These are phyloP conservation scores for Megalurothrips usitatus DNA, from an alignment of 2,888 invertebrate species.

Conservation along the genomic window DNA sequence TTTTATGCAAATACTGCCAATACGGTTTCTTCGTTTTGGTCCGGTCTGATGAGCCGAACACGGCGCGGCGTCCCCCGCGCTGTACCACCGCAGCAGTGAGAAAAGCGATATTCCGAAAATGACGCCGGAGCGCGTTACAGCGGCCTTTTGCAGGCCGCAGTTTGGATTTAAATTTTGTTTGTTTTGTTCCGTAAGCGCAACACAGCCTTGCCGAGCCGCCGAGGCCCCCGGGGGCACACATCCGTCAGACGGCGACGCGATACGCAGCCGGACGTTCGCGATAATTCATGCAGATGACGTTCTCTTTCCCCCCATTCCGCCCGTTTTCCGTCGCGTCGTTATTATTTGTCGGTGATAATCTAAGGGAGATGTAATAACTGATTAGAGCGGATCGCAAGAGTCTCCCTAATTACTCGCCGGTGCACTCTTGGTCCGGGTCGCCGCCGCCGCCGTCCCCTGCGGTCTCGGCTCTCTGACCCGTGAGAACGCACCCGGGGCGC, in stretches of 20 bases:
- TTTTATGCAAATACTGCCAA: background rate
- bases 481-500: conserved; percentile 7
- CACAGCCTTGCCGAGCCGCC: too few relatives aligned
- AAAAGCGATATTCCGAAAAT: background rate
- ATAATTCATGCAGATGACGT: background rate
- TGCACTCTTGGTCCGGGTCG: background rate
- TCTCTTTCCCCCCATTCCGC: background rate
- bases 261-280: background rate
- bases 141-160: too few relatives aligned
- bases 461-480: background rate
- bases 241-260: too few relatives aligned
- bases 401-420: background rate
- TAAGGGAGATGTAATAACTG: conserved; percentile 20
- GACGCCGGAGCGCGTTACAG: background rate
- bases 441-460: too few relatives aligned
- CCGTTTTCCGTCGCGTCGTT: background rate
- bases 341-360: background rate
- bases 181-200: too few relatives aligned
- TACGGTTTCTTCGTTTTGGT: too few relatives aligned
- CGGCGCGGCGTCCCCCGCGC: too few relatives aligned
- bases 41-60: background rate
- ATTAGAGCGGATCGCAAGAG: background rate
- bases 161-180: too few relatives aligned
- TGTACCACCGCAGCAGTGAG: background rate
- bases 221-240: too few relatives aligned